Conservation (phyloP, 1,140 invertebrate genomes). For the Aphis gossypii region DNA sequence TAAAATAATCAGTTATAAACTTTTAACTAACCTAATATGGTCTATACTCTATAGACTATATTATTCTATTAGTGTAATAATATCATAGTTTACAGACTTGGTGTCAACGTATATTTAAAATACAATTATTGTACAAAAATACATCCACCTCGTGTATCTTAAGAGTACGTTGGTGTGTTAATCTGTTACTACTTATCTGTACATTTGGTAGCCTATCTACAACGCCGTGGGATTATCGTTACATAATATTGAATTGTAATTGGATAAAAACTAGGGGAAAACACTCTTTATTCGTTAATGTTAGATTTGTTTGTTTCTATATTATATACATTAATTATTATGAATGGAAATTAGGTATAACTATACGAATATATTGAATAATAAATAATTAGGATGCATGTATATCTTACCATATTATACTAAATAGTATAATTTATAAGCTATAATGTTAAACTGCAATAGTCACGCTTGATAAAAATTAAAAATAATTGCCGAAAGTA, state of each 20-base stretch:
- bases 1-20: too few species aligned
- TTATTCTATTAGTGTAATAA: too few species aligned
- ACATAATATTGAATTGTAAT: too few species aligned
- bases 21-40: too few species aligned
- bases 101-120: too few species aligned
- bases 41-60: too few species aligned
- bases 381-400: too few species aligned
- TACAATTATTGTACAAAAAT: neutral
- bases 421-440: too few species aligned
- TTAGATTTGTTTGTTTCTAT: neutral
- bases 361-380: neutral
- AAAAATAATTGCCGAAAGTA: neutral
- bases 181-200: neutral
- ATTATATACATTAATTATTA: neutral
- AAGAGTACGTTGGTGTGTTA: neutral
- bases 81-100: too few species aligned
- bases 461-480: neutral
- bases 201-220: neutral
- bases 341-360: neutral
- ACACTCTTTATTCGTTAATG: neutral
- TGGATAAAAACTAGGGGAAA: too few species aligned
- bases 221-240: neutral
- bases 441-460: neutral
- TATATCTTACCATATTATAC: neutral
- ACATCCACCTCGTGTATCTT: neutral